Evolutionary conservation across 1,140 invertebrate species (phyloP), one percentile per base, ranked within the genome.

Genomic region (Cydia strobilella): DNA sequence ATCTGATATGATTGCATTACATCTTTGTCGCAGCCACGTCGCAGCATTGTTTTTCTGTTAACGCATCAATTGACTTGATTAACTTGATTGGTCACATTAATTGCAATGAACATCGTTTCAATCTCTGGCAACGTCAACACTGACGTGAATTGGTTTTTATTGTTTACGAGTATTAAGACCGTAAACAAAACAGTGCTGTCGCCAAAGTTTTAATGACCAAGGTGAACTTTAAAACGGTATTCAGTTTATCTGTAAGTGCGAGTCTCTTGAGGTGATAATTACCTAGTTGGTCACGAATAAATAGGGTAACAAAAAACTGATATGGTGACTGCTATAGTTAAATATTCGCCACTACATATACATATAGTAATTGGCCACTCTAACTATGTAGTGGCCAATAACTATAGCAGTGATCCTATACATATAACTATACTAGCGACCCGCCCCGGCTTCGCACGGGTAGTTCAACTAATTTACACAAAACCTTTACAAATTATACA

Each of bases 11-110:
- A 59, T 59, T 59, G 54, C 54, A 59, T 59, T 20, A 5, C 15
- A 59, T 23, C 54, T 59, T n/a, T 59, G 54, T 10, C 18, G 54
- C n/a, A 59, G n/a, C 54, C 23, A n/a, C 23, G 54, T 10, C 18
- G 54, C n/a, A 59, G n/a, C 63, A n/a, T 15, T 15, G 27, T 31
- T 69, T 10, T 35, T 42, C n/a, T 69, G 1, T 20, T 69, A 18
- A 39, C 31, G 65, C 65, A 35, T 35, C 27, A 69, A 35, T 69
- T 69, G 65, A 69, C 27, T 69, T 35, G n/a, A 18, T 69, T 69
- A 15, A 69, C 27, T n/a, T 35, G n/a, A 18, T 35, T 18, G 27
- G 31, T 20, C 31, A 27, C 13, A 69, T 69, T 69, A 69, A 69
- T 69, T 69, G 27, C 65, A 35, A 31, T 66, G 63, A 35, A 18